phyloP scores from a whole-genome alignment of 92 coral and sea anemone species.

The Bergia sp. region DNA sequence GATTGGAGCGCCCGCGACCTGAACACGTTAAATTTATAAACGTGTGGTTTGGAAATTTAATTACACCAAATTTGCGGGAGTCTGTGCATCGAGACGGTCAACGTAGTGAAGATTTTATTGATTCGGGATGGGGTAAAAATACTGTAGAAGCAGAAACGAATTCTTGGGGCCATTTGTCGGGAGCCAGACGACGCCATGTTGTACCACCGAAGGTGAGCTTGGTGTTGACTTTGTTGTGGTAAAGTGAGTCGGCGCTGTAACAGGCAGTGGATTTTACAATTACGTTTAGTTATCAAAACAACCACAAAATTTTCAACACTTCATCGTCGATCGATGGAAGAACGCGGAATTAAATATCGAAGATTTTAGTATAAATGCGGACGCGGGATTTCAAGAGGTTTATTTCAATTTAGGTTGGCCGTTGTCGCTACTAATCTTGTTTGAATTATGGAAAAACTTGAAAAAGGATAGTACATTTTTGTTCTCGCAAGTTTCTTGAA shows the following conservation, averaged over 20 bases:
- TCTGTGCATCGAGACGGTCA: neutral
- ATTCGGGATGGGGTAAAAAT: constrained; percentile 15
- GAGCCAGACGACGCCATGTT: neutral
- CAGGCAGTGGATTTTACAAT: neutral
- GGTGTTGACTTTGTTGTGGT: neutral
- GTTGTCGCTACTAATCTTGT: neutral
- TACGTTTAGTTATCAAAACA: neutral
- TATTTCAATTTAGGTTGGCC: neutral
- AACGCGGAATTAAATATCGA: neutral
- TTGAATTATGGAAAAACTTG: neutral
- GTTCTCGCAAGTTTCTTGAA: neutral
- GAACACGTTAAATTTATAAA: constrained; percentile 45
- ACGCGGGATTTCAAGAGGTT: neutral
- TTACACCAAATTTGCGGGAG: constrained; percentile 33
- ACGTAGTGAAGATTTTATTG: constrained; percentile 1
- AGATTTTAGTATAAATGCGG: neutral
- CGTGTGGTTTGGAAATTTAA: constrained; percentile 43
- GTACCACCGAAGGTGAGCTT: constrained; percentile 33
- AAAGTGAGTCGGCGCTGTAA: neutral
- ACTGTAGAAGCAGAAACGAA: neutral
- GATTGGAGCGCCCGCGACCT: neutral
- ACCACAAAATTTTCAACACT: neutral
- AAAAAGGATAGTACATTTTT: neutral
- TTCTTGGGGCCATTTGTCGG: neutral
- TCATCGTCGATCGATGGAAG: neutral